phyloP scores from a whole-genome alignment of 1,140 invertebrate species.

The Dendroctonus valens region DNA sequence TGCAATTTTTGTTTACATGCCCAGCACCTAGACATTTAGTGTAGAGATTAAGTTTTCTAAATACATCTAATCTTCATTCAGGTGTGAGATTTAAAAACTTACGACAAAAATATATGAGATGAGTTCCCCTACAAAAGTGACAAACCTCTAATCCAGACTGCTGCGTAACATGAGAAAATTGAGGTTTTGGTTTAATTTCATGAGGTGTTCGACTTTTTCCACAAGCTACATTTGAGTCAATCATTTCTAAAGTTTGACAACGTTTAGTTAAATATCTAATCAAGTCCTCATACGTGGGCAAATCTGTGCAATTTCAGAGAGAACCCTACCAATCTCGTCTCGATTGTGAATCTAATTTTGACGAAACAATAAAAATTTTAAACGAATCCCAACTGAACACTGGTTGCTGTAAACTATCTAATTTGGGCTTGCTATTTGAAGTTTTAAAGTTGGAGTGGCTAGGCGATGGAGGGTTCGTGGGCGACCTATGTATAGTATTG shows the following conservation, averaged over 20 bases:
- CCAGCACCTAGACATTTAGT: conserved; percentile 19
- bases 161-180: not conserved
- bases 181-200: not conserved
- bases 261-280: conserved; percentile 10
- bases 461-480: too few relatives aligned
- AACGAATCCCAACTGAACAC: not conserved
- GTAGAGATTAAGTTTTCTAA: conserved; percentile 3
- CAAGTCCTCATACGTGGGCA: conserved; percentile 15
- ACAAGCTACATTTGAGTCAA: not conserved
- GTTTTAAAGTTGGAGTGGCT: too few relatives aligned
- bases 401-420: not conserved
- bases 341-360: conserved; percentile 10
- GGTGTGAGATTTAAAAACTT: conserved; percentile 1
- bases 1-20: conserved; percentile 16
- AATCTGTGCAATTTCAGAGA: not conserved
- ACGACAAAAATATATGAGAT: conserved; percentile 19
- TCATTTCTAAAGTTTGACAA: conserved; percentile 13
- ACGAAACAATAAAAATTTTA: conserved; percentile 1
- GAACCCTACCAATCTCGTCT: conserved; percentile 17
- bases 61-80: not conserved
- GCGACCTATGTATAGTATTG: too few relatives aligned
- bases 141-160: not conserved
- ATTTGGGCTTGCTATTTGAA: too few relatives aligned
- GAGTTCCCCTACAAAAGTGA: conserved; percentile 10
- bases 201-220: not conserved